Base-by-base conservation (phyloP, 2,888 invertebrate genomes). In the Phoenoteleia sp. region DNA sequence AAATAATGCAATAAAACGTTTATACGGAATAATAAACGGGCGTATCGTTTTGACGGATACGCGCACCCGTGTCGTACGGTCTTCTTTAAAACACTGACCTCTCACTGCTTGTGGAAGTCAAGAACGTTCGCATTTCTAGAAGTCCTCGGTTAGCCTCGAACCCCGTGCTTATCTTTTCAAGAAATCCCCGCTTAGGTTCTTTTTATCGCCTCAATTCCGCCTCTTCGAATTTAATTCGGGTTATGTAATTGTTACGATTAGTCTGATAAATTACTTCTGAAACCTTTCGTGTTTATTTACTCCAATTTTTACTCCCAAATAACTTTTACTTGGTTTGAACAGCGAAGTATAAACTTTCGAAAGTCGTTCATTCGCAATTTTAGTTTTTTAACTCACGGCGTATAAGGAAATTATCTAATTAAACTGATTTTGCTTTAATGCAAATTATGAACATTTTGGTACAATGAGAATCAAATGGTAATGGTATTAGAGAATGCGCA, bases 31-130 rank as follows among this genome's bases (percentile, higher is more conserved):
- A 72, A 17, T 36, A 60, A 36, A 42, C 62, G 49, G 15, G 4
- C 29, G 45, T 56, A 19, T 79, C 25, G 54, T 56, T 42, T 62
- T 3, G 33, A 25, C 39, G 58, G 67, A 67, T 60, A 54, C 58
- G 52, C 71, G 36, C 74, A 52, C 3, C 56, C 58, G 83, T 54
- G 79, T 71, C 79, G 67, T 58, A 19, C 74, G 69, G 67, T 80
- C 84, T 71, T 84, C 80, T 76, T 84, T 71, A 76, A 84, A 83
- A 79, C 69, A 80, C 80, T 80, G 84, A 75, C 80, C 49, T 80
- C 84, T 64, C 75, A 45, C 60, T 56, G 72, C 29, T 54, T n/a
- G 36, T 74, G 29, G 47, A 79, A 84, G 71, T 76, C 84, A 76
- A 75, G 74, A 62, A 60, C 75, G 69, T 60, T 75, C 75, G 79